Conservation (phyloP, 2,113 vertebrate genomes). For the Pelobates fuscus region DNA sequence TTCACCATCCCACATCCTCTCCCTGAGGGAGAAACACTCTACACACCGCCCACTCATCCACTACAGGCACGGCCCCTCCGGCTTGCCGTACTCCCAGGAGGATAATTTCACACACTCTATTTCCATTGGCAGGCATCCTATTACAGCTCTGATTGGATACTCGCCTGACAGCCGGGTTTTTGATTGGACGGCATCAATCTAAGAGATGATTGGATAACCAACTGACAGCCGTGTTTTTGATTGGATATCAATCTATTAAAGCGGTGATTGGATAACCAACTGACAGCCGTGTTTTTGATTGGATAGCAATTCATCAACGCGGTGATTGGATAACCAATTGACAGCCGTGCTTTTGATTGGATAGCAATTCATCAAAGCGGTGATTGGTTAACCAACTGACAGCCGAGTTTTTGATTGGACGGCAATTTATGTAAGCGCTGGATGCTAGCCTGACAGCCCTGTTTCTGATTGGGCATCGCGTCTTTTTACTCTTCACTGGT, state of each 20-base stretch:
- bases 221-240: background rate
- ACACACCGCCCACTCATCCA: constrained; percentile 15
- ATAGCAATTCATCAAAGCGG: background rate
- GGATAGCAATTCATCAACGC: background rate
- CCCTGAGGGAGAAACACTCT: background rate
- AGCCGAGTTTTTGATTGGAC: background rate
- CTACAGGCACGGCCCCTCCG: background rate
- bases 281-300: background rate
- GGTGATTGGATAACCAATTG: background rate
- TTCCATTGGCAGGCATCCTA: background rate
- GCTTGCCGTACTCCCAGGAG: background rate
- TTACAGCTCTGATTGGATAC: background rate
- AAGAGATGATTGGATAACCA: constrained; percentile 3
- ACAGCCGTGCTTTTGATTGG: background rate
- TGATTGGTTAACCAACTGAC: background rate
- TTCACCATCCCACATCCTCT: background rate
- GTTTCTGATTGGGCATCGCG: background rate
- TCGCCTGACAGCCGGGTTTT: background rate
- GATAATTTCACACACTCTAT: background rate
- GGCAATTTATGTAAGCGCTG: too few relatives aligned
- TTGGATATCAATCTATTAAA: background rate
- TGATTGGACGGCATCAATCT: too few relatives aligned
- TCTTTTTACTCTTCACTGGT: background rate
- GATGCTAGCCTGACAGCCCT: background rate
- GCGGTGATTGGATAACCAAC: background rate